phyloP scores from a whole-genome alignment of 30 jellyfish, hydroid and myxozoan genomes.

The Clytia hemisphaerica region DNA sequence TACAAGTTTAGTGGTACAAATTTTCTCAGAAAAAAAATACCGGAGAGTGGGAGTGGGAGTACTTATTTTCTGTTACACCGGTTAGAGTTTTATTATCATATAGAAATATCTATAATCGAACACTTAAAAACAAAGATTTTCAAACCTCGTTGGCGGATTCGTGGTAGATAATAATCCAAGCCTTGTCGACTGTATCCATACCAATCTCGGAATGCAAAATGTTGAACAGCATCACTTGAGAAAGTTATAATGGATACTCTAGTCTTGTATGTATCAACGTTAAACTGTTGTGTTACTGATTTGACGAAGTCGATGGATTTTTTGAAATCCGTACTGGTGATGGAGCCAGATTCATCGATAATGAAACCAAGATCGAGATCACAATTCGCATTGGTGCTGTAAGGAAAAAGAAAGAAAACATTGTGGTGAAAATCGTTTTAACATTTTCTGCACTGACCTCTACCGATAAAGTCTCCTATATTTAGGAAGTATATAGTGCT shows the following conservation, averaged over 20 bases:
- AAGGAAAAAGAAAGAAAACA: neutral
- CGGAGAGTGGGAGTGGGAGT: too few relatives aligned
- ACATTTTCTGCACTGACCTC: too few relatives aligned
- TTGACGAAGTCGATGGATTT: constrained; percentile 44
- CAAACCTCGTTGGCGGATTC: constrained; percentile 41
- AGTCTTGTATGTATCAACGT: constrained; percentile 37
- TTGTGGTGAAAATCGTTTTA: too few relatives aligned
- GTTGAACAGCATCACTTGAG: constrained; percentile 43
- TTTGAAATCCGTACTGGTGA: constrained; percentile 33
- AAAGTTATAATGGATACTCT: constrained; percentile 59
- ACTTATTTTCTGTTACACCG: too few relatives aligned
- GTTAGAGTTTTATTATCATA: too few relatives aligned
- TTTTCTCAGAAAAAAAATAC: too few relatives aligned
- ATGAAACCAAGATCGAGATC: constrained; percentile 52
- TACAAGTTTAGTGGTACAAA: too few relatives aligned
- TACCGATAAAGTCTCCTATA: too few relatives aligned
- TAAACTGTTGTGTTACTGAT: constrained; percentile 41
- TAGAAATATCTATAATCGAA: too few relatives aligned
- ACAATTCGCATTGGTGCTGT: neutral
- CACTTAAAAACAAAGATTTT: too few relatives aligned
- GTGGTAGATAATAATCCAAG: constrained; percentile 35
- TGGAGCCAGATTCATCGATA: constrained; percentile 64
- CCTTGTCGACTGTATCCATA: constrained; percentile 41
- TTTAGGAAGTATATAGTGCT: too few relatives aligned
- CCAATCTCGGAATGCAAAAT: constrained; percentile 40